Evolutionary conservation across 2,888 invertebrate species (phyloP), one percentile per base, ranked within the genome.

Genomic region (Pterobdella sp.): DNA sequence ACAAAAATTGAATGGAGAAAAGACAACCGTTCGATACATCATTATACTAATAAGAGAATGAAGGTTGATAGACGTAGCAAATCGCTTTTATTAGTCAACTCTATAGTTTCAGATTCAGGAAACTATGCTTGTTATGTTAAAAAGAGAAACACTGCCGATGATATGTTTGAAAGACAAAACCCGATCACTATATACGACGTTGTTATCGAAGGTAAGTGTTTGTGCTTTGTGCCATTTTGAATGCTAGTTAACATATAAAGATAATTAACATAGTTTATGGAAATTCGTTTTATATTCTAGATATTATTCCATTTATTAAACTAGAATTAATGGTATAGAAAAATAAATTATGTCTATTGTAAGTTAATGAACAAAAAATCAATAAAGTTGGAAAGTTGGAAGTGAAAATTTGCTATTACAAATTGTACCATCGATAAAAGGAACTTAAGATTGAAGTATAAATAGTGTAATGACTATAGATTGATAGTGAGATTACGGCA

Each of bases 1-100:
- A n/a, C 26, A n/a, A 56, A 56, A 22, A 56, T 56, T 26, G 60
- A 56, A 26, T 56, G 60, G 60, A 7, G n/a, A n/a, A 56, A 56
- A n/a, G 60, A 56, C 60, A 56, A 56, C 60, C 60, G 60, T n/a
- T 56, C 60, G n/a, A 56, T 56, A 3, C 7, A 56, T 56, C 60
- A 56, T 7, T n/a, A 56, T 26, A 22, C 60, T 4, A 26, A 56
- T n/a, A 56, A 56, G 26, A 56, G 60, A 56, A 56, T 56, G 60
- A 56, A 56, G 3, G 60, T 56, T 22, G 60, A 56, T 56, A 56
- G 60, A 56, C 60, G 26, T 26, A 56, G 60, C n/a, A 56, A 56
- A 56, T 56, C 60, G 4, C 60, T 56, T 56, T 56, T 56, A 56
- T 22, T 56, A 22, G 60, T n/a, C 60, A 56, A 56, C 26, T 56